Evolutionary conservation across 2,888 invertebrate species (phyloP), one percentile per base, ranked within the genome.

Genomic region (Drosophila mayaguana): DNA sequence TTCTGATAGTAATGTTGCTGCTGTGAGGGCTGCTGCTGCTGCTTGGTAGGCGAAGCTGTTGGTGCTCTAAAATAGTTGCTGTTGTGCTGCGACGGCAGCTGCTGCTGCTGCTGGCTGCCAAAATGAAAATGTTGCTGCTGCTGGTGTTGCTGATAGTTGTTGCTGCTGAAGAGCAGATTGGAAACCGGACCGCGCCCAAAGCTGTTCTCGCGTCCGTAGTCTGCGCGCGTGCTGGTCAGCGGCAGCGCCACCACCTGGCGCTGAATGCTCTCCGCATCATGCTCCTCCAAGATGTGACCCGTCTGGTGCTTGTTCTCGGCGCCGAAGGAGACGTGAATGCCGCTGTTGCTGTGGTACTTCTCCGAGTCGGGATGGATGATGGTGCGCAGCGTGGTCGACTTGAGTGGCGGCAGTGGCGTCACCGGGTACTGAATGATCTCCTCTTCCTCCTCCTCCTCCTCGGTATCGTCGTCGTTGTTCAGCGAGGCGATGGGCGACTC

Each of bases 341-440:
- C 96, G 80, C 96, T 96, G 73, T 96, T 95, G 72, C 96, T 96
- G 83, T 97, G 97, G 83, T 96, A 97, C 16, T 95, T 94, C 92
- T 97, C 97, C 3, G 97, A 97, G 86, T 97, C 97, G 0, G 97
- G 97, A 82, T 96, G 96, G 59, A 97, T 97, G 43, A 97, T 95
- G 1, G 97, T 96, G 89, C 97, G 94, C 59, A 97, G 92, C 0
- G 97, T 97, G 0, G 97, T 97, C 0, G 96, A 95, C 54, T 95
- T 94, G 3, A 95, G 94, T 2, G 94, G 92, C 6, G 93, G 94
- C 32, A 94, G 94, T 8, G 94, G 94, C 1, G 94, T 93, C 0
- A 92, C 93, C 0, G 94, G 93, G 53, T 94, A 94, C 5, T 92
- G 87, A 0, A 89, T 56, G 12, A 89, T 72, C 54, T 91, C 86